Conservation (phyloP, 2,888 invertebrate genomes). For the Holacanthella duospinosa region DNA sequence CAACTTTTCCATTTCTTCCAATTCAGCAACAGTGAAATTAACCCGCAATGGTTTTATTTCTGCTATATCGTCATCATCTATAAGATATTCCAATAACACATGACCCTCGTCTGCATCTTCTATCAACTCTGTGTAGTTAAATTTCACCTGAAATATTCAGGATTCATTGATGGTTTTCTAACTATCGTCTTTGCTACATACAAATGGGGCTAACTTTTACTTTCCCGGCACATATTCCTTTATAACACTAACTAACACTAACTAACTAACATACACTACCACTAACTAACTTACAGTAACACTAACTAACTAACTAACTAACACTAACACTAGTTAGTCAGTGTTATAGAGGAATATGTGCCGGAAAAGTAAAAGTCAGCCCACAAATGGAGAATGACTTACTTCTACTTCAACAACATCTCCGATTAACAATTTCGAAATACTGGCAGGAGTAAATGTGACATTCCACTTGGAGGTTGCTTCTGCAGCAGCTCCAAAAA, state of each 20-base stretch:
- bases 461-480: slow-evolving; percentile 36
- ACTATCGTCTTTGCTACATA: no score
- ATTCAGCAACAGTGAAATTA: not conserved
- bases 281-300: no score
- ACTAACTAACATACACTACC: no score
- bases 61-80: slow-evolving; percentile 26
- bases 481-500: slow-evolving; percentile 40
- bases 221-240: no score
- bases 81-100: slow-evolving; percentile 18
- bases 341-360: no score
- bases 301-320: no score
- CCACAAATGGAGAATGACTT: slow-evolving; percentile 10
- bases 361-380: not conserved
- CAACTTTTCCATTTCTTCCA: slow-evolving; percentile 7
- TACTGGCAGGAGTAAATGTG: slow-evolving; percentile 41
- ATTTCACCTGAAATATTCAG: slow-evolving; percentile 7
- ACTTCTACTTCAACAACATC: slow-evolving; percentile 44
- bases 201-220: no score
- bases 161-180: no score
- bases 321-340: no score
- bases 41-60: slow-evolving; percentile 12
- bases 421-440: slow-evolving; percentile 46
- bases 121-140: slow-evolving; percentile 12
- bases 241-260: no score
- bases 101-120: slow-evolving; percentile 7